These are phyloP conservation scores for Omphaloscelis lunosa DNA, from an alignment of 2,888 invertebrate species.

Conservation along the genomic window DNA sequence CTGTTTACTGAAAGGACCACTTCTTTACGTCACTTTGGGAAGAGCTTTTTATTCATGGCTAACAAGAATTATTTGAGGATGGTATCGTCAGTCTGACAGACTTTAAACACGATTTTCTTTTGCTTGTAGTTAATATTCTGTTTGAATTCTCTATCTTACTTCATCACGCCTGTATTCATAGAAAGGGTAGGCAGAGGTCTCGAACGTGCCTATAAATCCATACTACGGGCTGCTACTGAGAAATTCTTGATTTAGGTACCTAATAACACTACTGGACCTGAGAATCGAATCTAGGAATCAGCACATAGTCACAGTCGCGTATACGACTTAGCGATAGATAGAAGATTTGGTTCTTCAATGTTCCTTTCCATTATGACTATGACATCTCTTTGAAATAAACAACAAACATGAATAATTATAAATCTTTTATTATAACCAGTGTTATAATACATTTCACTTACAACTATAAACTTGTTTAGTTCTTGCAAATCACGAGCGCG, in stretches of 20 bases:
- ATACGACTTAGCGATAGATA: not conserved
- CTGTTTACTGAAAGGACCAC: slow-evolving; percentile 35
- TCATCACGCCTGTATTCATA: not conserved
- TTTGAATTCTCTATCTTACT: not conserved
- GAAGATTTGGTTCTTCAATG: too few relatives aligned
- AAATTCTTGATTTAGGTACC: not conserved
- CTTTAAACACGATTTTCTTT: not conserved
- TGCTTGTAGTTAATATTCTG: not conserved
- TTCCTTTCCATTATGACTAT: not conserved
- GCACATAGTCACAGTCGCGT: not conserved
- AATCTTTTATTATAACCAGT: slow-evolving; percentile 63
- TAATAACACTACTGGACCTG: not conserved
- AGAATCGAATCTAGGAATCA: not conserved
- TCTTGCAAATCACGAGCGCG: slow-evolving; percentile 20
- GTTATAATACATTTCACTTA: slow-evolving; percentile 63
- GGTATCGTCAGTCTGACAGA: not conserved
- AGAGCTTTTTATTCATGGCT: slow-evolving; percentile 27
- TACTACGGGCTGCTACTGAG: not conserved
- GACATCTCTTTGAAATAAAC: slow-evolving; percentile 26
- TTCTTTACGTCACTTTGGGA: slow-evolving; percentile 35
- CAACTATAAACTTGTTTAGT: slow-evolving; percentile 33
- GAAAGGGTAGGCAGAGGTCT: not conserved
- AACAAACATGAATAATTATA: slow-evolving; percentile 40
- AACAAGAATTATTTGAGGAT: slow-evolving; percentile 9
- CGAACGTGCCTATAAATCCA: not conserved